Conservation (phyloP, 2,797 vertebrate genomes). For the Darevskia nairensis region DNA sequence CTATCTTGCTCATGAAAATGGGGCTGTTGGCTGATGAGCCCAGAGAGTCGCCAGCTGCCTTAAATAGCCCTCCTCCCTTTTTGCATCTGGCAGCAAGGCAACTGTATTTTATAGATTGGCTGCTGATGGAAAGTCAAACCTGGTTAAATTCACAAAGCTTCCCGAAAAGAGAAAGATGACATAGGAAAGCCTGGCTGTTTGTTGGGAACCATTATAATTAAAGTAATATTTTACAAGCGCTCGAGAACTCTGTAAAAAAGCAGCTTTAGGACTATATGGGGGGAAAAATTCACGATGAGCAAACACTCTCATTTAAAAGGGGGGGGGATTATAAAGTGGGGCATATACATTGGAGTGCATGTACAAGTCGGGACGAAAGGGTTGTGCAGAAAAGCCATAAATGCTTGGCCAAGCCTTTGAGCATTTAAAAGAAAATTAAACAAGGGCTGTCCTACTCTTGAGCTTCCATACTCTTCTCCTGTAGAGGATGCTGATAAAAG, state of each 20-base stretch:
- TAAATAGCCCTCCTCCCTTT: background rate
- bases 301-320: background rate
- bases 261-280: background rate
- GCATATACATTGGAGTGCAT: background rate
- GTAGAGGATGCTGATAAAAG: background rate
- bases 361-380: slow-evolving; percentile 1
- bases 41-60: background rate
- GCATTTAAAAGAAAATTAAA: background rate
- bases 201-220: slow-evolving; percentile 61
- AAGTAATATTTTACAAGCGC: slow-evolving; percentile 55
- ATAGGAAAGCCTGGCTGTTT: slow-evolving; percentile 33
- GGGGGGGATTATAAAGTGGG: background rate
- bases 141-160: background rate
- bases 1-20: background rate
- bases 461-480: background rate
- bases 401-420: background rate
- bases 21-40: background rate
- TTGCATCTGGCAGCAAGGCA: background rate
- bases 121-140: background rate
- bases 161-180: slow-evolving; percentile 24
- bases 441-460: background rate
- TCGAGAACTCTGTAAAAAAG: slow-evolving; percentile 29
- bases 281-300: background rate
- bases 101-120: background rate
- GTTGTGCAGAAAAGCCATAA: background rate